phyloP scores from a whole-genome alignment of 2,113 vertebrate species.

The Meriones unguiculatus region DNA sequence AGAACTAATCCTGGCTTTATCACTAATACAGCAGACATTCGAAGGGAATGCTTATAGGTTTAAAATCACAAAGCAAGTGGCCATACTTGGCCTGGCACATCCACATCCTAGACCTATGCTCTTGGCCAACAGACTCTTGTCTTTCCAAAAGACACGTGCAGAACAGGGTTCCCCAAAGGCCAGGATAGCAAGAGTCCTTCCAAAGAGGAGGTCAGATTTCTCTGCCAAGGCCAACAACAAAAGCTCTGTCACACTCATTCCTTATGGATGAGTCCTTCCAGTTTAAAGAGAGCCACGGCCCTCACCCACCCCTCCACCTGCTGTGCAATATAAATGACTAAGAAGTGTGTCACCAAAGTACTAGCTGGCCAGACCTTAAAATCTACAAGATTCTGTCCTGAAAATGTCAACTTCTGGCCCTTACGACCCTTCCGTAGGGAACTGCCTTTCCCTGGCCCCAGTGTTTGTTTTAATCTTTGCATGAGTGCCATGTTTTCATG shows the following conservation, averaged over 20 bases:
- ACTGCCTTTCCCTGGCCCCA: neutral
- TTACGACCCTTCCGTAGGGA: neutral
- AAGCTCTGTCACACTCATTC: neutral
- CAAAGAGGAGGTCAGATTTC: neutral
- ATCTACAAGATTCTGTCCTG: neutral
- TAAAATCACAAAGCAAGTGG: constrained; percentile 2
- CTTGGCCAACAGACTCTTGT: neutral
- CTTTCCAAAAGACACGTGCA: neutral
- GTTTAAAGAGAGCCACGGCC: neutral
- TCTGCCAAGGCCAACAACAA: neutral
- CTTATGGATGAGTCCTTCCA: neutral
- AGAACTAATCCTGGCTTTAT: neutral
- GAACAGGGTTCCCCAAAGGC: too few species aligned
- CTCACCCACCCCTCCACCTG: neutral
- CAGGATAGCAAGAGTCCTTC: neutral
- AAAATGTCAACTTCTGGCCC: neutral
- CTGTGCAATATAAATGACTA: neutral
- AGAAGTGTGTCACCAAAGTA: neutral
- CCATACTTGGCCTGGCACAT: neutral
- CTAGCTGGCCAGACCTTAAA: neutral
- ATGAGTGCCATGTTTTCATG: neutral
- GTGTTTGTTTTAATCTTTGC: neutral
- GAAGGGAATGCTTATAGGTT: neutral
- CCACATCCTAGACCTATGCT: neutral
- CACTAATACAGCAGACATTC: constrained; percentile 14